Evolutionary conservation across 2,888 invertebrate genomes (phyloP).

Genomic region (Andrena minutula): DNA sequence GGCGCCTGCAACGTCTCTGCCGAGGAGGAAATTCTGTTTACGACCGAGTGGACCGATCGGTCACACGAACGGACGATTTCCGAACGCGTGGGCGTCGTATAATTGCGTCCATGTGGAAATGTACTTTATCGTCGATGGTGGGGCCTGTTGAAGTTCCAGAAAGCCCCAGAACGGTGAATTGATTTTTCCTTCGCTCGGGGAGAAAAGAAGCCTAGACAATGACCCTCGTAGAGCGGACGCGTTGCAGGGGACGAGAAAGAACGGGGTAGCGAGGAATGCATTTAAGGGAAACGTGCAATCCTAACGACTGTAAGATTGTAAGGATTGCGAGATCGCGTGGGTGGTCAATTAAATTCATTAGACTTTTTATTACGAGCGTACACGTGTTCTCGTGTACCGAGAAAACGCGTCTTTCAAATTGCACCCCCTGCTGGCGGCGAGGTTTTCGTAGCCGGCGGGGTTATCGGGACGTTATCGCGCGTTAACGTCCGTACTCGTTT

Average conservation of each 20-base stretch:
- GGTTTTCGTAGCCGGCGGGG: too few species aligned
- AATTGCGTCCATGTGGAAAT: constrained; percentile 35
- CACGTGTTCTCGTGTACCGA: neutral
- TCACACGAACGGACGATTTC: neutral
- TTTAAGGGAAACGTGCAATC: neutral
- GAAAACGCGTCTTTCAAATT: neutral
- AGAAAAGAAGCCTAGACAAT: constrained; percentile 7
- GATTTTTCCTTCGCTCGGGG: constrained; percentile 56
- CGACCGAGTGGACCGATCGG: constrained; percentile 44
- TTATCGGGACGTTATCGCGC: constrained; percentile 8
- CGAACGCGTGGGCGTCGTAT: constrained; percentile 40
- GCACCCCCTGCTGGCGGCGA: neutral
- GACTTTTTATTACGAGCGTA: constrained; percentile 2
- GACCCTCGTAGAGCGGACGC: too few species aligned
- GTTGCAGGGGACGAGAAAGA: too few species aligned
- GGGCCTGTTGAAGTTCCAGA: constrained; percentile 64
- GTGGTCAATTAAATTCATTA: constrained; percentile 64
- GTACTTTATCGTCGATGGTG: constrained; percentile 52
- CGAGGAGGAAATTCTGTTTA: constrained; percentile 55
- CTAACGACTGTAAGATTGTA: neutral
- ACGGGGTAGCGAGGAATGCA: too few species aligned
- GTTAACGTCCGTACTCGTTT: constrained; percentile 26
- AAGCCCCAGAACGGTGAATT: constrained; percentile 64
- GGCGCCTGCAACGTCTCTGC: constrained; percentile 20
- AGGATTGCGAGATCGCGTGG: constrained; percentile 32